These are phyloP conservation scores for cat (Felis catus) DNA, from an alignment of 2,113 vertebrate species.

Conservation along the genomic window F.catus_Fca126_mat1.0 CM031421.1:2315001-2315500, in stretches of 20 bases:
- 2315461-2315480: too few species aligned
- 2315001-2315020: not conserved
- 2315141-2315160: not conserved
- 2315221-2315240: not conserved
- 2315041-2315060: not conserved
- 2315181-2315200: not conserved
- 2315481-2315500: too few species aligned
- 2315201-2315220: not conserved
- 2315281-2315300: not conserved
- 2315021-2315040: not conserved
- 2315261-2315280: not conserved
- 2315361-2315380: not conserved
- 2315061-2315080: slow-evolving; percentile 33
- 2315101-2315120: not conserved
- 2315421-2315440: too few species aligned
- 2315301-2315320: not conserved
- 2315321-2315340: not conserved
- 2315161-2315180: not conserved
- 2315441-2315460: too few species aligned
- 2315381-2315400: not conserved
- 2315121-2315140: not conserved
- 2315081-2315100: not conserved
- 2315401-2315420: too few species aligned
- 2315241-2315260: not conserved
- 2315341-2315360: not conserved